These are phyloP conservation scores for Nebria brevicollis DNA, from an alignment of 2,888 invertebrate species.

Conservation along the genomic window DNA sequence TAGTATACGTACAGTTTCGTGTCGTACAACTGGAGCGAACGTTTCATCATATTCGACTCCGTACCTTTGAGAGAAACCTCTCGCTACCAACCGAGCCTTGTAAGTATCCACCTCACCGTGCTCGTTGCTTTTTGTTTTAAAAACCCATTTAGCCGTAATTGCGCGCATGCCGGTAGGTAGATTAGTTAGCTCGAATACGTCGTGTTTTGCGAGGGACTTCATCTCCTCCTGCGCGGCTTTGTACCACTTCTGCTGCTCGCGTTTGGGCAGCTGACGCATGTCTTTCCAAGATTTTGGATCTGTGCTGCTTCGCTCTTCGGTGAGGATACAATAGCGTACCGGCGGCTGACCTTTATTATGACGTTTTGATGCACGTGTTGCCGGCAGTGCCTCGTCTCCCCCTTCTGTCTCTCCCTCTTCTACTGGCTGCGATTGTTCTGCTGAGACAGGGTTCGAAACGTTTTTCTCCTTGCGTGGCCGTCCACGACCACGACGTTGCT, in stretches of 20 bases:
- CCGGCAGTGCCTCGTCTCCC: constrained; percentile 3
- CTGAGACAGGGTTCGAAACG: not conserved
- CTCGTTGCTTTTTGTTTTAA: constrained; percentile 47
- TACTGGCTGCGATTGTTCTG: constrained; percentile 8
- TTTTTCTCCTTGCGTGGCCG: too few species aligned
- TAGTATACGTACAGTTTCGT: too few species aligned
- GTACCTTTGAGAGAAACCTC: not conserved
- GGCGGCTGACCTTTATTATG: too few species aligned
- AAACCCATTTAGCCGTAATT: constrained; percentile 51
- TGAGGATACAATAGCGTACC: not conserved
- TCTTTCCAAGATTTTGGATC: constrained; percentile 9
- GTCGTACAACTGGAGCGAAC: too few species aligned
- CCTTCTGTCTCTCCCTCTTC: not conserved
- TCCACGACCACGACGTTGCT: too few species aligned
- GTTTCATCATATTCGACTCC: constrained; percentile 6
- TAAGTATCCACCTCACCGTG: not conserved
- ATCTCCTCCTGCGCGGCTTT: too few species aligned
- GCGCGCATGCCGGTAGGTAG: constrained; percentile 12
- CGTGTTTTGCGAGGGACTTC: not conserved
- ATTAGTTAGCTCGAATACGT: constrained; percentile 5
- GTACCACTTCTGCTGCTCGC: not conserved
- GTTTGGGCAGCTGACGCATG: constrained; percentile 9
- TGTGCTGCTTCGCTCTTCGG: not conserved
- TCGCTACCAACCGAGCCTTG: constrained; percentile 11
- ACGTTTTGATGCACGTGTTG: not conserved